Conservation (phyloP, 2,797 vertebrate species). For the Rhinoraja longicauda region DNA sequence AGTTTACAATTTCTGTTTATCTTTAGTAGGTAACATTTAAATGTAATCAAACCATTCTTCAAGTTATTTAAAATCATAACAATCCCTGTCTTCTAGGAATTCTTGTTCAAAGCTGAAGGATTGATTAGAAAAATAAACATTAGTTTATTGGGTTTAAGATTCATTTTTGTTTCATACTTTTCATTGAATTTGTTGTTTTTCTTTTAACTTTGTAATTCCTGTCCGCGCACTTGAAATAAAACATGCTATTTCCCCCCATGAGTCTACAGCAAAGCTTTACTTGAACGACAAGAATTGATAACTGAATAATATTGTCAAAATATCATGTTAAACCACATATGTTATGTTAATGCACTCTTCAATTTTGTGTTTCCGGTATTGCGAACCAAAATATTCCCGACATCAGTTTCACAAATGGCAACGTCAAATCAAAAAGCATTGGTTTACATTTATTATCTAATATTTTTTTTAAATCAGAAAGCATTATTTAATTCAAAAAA, state of each 20-base stretch:
- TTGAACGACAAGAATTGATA: not conserved
- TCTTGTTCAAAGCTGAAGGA: not conserved
- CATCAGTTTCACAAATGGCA: not conserved
- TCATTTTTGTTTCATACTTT: not conserved
- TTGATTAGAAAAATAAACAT: not conserved
- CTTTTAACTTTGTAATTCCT: not conserved
- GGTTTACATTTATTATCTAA: conserved; percentile 18
- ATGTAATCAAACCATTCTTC: conserved; percentile 87
- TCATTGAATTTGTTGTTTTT: not conserved
- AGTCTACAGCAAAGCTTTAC: not conserved
- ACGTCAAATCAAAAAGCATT: not conserved
- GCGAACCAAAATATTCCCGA: not conserved
- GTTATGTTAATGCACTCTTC: not conserved
- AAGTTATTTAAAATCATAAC: conserved; percentile 62
- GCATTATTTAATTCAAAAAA: not conserved
- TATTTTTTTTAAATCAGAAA: too few species aligned
- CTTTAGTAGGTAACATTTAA: conserved; percentile 84
- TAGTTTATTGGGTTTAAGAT: not conserved
- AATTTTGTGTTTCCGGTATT: conserved; percentile 10
- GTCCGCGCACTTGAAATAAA: not conserved
- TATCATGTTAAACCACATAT: not conserved
- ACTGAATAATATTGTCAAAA: conserved; percentile 2
- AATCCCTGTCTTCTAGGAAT: conserved; percentile 1
- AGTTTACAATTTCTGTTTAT: conserved; percentile 56
- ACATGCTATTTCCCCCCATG: not conserved